Conservation (phyloP, 1,140 invertebrate genomes). For the Eurosta solidaginis region DNA sequence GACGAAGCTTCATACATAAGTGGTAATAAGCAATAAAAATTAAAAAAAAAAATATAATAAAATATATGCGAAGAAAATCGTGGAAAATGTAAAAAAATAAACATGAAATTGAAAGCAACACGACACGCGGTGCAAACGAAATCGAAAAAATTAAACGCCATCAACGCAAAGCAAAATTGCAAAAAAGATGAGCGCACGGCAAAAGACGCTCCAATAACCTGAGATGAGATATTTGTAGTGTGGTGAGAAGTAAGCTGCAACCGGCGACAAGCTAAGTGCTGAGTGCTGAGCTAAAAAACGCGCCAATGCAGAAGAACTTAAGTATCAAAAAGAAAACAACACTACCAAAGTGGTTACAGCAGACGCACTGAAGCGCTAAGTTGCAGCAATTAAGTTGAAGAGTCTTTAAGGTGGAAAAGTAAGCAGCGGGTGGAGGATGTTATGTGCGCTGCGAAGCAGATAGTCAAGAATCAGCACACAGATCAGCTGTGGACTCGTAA, state of each 20-base stretch:
- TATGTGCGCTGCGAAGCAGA: background rate
- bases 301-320: background rate
- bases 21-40: background rate
- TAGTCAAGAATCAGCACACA: background rate
- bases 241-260: background rate
- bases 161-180: background rate
- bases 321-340: background rate
- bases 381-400: background rate
- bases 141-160: background rate
- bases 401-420: background rate
- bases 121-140: background rate
- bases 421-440: background rate
- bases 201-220: background rate
- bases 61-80: background rate
- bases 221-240: too few species aligned
- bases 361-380: background rate
- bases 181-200: background rate
- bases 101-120: background rate
- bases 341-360: background rate
- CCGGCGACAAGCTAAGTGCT: too few species aligned
- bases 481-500: too few species aligned
- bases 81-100: background rate
- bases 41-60: background rate
- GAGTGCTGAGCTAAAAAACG: too few species aligned
- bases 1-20: too few species aligned